Percentiles rank a stretch among this genome's conserved stretches.
These are phyloP conservation scores for Timema podura DNA, from an alignment of 2,888 invertebrate species.

Conservation along the genomic window DNA sequence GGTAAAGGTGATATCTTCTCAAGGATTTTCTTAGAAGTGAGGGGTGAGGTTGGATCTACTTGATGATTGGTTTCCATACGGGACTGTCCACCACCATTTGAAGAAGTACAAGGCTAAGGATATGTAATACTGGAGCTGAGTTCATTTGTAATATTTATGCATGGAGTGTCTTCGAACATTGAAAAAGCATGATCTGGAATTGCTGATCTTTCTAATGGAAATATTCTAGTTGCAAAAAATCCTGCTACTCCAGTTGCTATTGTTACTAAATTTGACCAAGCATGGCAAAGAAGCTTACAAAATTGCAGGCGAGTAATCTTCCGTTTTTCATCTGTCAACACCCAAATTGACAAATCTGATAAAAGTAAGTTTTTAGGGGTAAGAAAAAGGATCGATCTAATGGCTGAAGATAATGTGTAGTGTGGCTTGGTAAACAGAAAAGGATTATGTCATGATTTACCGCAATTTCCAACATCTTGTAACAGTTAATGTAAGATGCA, in stretches of 20 bases:
- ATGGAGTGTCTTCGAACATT: background rate
- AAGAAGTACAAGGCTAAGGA: no score
- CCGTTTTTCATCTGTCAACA: background rate
- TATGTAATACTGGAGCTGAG: background rate
- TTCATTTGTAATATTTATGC: background rate
- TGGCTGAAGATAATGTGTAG: constrained; percentile 16
- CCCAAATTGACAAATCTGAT: constrained; percentile 3
- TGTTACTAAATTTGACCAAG: constrained; percentile 13
- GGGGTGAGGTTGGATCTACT: background rate
- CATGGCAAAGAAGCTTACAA: background rate
- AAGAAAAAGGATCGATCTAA: background rate
- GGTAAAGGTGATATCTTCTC: constrained; percentile 8
- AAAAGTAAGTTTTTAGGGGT: constrained; percentile 7
- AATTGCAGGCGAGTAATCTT: constrained; percentile 9
- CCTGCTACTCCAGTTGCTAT: background rate
- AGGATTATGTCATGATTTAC: background rate
- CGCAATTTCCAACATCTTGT: constrained; percentile 7
- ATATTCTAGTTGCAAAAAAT: constrained; percentile 8
- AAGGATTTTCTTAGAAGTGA: constrained; percentile 14
- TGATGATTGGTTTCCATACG: background rate
- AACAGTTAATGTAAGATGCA: constrained; percentile 10
- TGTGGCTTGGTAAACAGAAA: constrained; percentile 16
- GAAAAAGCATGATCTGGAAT: constrained; percentile 16
- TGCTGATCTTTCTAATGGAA: constrained; percentile 1
- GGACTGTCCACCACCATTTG: no score